Base-by-base conservation (phyloP, 2,113 vertebrate species). In the Theristicus caerulescens region DNA sequence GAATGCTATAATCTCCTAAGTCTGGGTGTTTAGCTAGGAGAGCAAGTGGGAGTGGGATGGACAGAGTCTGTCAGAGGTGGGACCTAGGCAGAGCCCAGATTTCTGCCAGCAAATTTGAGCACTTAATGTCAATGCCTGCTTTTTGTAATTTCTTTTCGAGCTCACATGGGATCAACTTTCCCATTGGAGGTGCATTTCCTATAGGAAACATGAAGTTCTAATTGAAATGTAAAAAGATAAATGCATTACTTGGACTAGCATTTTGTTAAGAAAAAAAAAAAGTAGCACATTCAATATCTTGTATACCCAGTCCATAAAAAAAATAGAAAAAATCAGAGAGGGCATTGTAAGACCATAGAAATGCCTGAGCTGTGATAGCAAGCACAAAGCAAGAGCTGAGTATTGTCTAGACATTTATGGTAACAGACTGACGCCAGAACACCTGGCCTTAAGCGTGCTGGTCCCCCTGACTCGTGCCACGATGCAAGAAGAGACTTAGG, bases 381-480 rank as follows among this genome's bases (percentile, higher is more conserved):
- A 69, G 46, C 16, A 64, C 58, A 81, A 67, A 79, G n/a, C 32
- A 72, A 65, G 36, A 86, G 16, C 66, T 81, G 71, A 86, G 18
- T 21, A 21, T 54, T 78, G 12, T n/a, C 44, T 81, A 31, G 55
- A 73, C 2, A 0, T 61, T 42, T 54, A 24, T 14, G 11, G 36
- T 26, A 44, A 24, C 13, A 79, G 47, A 31, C 13, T 24, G 49
- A 24, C 8, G 24, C 7, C 58, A 90, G 73, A 69, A 36, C 14
- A 40, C 22, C 16, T 46, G 54, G 31, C 29, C 29, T n/a, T 66
- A 13, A 79, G 10, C 2, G 1, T 12, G 4, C 26, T 74, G 31
- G 22, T 95, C 12, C 36, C n/a, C 11, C 11, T 0, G 0, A 2
- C 16, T 80, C 42, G 26, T 14, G 17, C 31, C 7, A 1, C 0